phyloP scores from a whole-genome alignment of 92 coral and sea anemone species.

The Epizoanthus illoricatus region DNA sequence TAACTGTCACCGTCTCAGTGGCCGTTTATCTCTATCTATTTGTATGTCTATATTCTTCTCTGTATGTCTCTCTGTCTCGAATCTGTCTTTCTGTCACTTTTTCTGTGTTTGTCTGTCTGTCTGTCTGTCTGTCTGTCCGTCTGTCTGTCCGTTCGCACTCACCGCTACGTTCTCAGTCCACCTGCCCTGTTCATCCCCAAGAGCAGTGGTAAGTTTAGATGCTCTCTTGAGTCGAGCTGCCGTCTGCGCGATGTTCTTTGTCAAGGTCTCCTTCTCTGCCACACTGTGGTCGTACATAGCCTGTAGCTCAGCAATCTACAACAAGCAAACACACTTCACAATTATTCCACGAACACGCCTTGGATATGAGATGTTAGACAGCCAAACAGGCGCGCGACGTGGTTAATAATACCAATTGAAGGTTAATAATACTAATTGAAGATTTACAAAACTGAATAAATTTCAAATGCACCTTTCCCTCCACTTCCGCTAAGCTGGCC shows the following conservation, averaged over 20 bases:
- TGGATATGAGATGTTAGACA: too few species aligned
- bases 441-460: not conserved
- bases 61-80: not conserved
- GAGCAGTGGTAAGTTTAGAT: conserved; percentile 93
- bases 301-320: conserved; percentile 93
- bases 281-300: conserved; percentile 94
- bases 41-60: not conserved
- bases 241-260: conserved; percentile 98
- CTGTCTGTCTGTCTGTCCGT: not conserved
- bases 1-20: too few species aligned
- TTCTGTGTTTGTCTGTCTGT: not conserved
- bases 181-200: conserved; percentile 96
- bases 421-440: not conserved
- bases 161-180: conserved; percentile 99
- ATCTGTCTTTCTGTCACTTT: not conserved
- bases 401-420: too few species aligned
- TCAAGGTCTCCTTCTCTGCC: conserved; percentile 93
- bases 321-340: not conserved
- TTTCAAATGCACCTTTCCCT: conserved; percentile 70
- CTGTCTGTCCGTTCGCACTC: not conserved
- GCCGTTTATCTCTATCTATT: not conserved
- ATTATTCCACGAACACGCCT: not conserved
- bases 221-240: conserved; percentile 98
- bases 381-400: too few species aligned
- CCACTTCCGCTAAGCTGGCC: conserved; percentile 90